Evolutionary conservation across 2,888 invertebrate genomes (phyloP), one percentile per base, ranked within the genome.

Genomic region (Cremastobaeus sp.): DNA sequence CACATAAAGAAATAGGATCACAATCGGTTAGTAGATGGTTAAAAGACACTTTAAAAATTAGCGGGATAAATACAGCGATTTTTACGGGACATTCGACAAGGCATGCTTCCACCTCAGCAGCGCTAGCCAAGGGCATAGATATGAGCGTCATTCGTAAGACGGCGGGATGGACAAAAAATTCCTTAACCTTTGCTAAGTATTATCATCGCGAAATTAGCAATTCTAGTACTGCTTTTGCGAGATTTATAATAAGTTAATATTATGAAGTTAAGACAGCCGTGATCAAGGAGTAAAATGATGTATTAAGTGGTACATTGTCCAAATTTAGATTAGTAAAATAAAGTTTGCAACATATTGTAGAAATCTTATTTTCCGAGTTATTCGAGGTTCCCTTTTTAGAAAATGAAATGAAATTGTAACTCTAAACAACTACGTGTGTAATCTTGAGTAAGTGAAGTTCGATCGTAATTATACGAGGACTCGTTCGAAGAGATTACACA

Each of bases 391-490:
- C 11, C 12, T 12, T 9, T 6, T 32, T n/a, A 32, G 6, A 8
- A n/a, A 32, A n/a, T 14, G 12, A 32, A 50, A 64, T 52, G 34
- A 64, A 64, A 64, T 64, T 50, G 62, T 8, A 52, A 18, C 62
- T 64, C 62, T 64, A 34, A 64, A 64, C 41, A 64, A 64, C 62
- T 64, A 64, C 62, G n/a, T n/a, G n/a, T n/a, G n/a, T n/a, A n/a
- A n/a, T n/a, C n/a, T n/a, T n/a, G n/a, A n/a, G n/a, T n/a, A n/a
- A n/a, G n/a, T n/a, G n/a, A n/a, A n/a, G n/a, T n/a, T n/a, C n/a
- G n/a, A n/a, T n/a, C n/a, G n/a, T n/a, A n/a, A n/a, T n/a, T n/a
- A n/a, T n/a, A n/a, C n/a, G n/a, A n/a, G n/a, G n/a, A n/a, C n/a
- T n/a, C n/a, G n/a, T n/a, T n/a, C n/a, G n/a, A n/a, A n/a, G n/a